A percentile compares a stretch with the other conserved stretches of the same genome.
These are phyloP conservation scores for Nymphalis polychloros DNA, from an alignment of 2,888 invertebrate genomes.

Conservation along the genomic window DNA sequence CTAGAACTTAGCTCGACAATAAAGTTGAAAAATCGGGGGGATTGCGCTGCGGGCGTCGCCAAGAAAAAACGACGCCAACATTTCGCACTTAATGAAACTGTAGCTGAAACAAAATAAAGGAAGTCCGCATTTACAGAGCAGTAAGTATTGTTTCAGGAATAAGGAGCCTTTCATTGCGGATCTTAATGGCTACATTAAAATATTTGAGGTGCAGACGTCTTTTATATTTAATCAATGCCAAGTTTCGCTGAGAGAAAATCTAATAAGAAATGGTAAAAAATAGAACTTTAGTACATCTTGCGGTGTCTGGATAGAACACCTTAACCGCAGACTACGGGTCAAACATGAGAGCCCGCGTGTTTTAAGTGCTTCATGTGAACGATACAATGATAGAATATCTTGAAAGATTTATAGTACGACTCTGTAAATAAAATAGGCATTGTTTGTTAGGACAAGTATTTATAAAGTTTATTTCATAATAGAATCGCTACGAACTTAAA, in stretches of 20 bases:
- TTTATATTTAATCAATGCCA: conserved; percentile 48
- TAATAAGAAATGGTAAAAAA: neutral
- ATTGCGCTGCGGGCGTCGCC: conserved; percentile 70
- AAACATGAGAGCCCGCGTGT: no score
- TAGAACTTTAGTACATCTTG: neutral
- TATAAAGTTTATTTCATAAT: no score
- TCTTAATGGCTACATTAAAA: conserved; percentile 63
- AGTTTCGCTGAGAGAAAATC: neutral
- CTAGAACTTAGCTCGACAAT: conserved; percentile 68
- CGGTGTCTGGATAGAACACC: no score
- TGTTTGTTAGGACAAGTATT: no score
- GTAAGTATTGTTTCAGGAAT: conserved; percentile 69
- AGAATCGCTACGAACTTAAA: no score
- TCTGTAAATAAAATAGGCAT: no score
- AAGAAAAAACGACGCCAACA: conserved; percentile 72
- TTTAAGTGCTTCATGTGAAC: no score
- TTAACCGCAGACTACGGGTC: no score
- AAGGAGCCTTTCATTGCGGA: conserved; percentile 54
- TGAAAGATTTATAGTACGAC: no score
- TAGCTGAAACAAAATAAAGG: conserved; percentile 76
- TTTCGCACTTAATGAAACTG: conserved; percentile 81
- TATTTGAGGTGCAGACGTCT: conserved; percentile 50
- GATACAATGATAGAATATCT: no score
- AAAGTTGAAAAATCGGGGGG: conserved; percentile 77
- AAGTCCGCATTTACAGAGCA: conserved; percentile 67